Conservation (phyloP, 2,113 vertebrate species). For the Euleptes europaea region DNA sequence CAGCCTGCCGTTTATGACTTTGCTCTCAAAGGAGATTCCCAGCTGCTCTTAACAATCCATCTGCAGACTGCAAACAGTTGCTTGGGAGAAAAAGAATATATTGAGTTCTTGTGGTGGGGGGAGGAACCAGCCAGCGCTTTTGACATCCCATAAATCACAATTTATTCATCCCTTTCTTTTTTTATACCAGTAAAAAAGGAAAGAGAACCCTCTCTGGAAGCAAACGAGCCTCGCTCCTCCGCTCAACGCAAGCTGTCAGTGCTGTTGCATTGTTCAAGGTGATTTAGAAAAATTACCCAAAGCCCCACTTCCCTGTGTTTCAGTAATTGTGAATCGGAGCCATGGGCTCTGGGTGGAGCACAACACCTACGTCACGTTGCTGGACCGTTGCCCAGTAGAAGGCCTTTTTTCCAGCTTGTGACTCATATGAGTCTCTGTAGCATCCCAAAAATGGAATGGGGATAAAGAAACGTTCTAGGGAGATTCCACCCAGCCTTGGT, state of each 20-base stretch:
- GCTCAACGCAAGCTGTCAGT: not conserved
- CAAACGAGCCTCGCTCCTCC: not conserved
- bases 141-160: constrained; percentile 61
- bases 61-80: constrained; percentile 39
- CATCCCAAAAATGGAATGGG: not conserved
- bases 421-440: not conserved
- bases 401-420: not conserved
- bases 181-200: constrained; percentile 33
- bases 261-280: constrained; percentile 24
- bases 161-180: constrained; percentile 55
- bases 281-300: constrained; percentile 42
- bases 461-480: not conserved
- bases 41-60: constrained; percentile 21
- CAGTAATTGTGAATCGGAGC: constrained; percentile 34
- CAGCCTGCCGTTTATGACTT: constrained; percentile 6
- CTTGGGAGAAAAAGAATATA: constrained; percentile 1
- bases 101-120: not conserved
- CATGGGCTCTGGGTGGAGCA: not conserved
- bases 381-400: not conserved
- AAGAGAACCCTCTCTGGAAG: constrained; percentile 24
- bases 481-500: not conserved
- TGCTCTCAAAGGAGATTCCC: constrained; percentile 27
- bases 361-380: not conserved
- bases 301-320: constrained; percentile 19
- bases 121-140: constrained; percentile 2